phyloP scores from a whole-genome alignment of 2,888 invertebrate species.

The Patella ulyssiponensis region DNA sequence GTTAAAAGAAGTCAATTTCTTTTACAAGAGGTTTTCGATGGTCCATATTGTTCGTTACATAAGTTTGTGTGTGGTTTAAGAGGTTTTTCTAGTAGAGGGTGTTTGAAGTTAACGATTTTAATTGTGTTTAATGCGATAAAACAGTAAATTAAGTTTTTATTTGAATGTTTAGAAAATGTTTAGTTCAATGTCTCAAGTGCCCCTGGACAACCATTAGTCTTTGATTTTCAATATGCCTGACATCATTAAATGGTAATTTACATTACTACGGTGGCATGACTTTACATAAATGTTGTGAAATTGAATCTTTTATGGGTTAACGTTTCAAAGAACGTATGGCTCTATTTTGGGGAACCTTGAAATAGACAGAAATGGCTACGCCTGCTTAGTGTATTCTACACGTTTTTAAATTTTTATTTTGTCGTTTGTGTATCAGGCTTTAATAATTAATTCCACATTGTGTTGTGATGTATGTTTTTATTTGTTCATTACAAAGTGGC shows the following conservation, averaged over 20 bases:
- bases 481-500: no score
- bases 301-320: no score
- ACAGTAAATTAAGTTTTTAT: not conserved
- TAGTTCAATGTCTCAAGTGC: not conserved
- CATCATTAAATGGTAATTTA: conserved; percentile 6
- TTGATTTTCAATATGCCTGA: conserved; percentile 1
- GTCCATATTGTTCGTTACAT: conserved; percentile 5
- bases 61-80: not conserved
- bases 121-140: conserved; percentile 5
- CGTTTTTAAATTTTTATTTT: no score
- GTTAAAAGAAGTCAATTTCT: conserved; percentile 6
- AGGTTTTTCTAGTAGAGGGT: conserved; percentile 7
- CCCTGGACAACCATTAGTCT: not conserved
- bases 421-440: no score
- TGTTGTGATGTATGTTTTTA: no score
- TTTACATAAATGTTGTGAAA: not conserved
- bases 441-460: no score
- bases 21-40: not conserved
- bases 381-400: no score
- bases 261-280: not conserved
- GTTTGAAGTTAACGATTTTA: conserved; percentile 8
- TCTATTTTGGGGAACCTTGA: no score
- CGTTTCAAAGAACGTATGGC: no score
- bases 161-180: conserved; percentile 1
- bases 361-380: no score